Percentiles rank a stretch among this genome's conserved stretches.
These are phyloP conservation scores for Dermochelys coriacea DNA, from an alignment of 2,797 vertebrate genomes.

Conservation along the genomic window DNA sequence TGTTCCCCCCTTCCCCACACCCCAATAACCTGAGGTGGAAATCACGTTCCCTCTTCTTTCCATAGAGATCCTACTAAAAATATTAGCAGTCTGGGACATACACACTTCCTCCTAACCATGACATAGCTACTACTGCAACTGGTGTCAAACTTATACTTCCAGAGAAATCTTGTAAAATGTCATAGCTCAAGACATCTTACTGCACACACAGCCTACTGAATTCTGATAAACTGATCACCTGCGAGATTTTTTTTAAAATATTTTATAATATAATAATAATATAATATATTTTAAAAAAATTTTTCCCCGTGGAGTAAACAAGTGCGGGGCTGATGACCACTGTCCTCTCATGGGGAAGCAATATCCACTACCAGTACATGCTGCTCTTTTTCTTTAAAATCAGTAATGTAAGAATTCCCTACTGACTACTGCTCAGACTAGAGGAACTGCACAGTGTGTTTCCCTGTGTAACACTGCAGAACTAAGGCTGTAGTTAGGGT, in stretches of 20 bases:
- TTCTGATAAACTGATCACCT: neutral
- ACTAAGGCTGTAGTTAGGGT: neutral
- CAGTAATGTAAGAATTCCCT: neutral
- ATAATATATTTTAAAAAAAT: too few relatives aligned
- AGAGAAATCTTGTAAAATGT: neutral
- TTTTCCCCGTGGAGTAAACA: neutral
- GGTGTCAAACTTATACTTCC: neutral
- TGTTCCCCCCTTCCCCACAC: too few relatives aligned
- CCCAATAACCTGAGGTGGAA: neutral
- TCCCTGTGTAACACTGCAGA: neutral
- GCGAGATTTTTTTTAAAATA: neutral
- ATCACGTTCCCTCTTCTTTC: neutral
- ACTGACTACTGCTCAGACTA: neutral
- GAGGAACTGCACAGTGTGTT: neutral
- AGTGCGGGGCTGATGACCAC: neutral
- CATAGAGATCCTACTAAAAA: neutral
- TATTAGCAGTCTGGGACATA: neutral
- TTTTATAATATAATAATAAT: too few relatives aligned
- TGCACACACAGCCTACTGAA: neutral
- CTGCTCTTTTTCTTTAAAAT: neutral
- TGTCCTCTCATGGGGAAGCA: fast-evolving
- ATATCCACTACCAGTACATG: neutral
- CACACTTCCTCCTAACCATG: neutral
- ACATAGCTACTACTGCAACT: neutral
- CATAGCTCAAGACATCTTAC: neutral